Base-by-base conservation (phyloP, 2,113 vertebrate genomes). In the Chlorodrepanis virens region DNA sequence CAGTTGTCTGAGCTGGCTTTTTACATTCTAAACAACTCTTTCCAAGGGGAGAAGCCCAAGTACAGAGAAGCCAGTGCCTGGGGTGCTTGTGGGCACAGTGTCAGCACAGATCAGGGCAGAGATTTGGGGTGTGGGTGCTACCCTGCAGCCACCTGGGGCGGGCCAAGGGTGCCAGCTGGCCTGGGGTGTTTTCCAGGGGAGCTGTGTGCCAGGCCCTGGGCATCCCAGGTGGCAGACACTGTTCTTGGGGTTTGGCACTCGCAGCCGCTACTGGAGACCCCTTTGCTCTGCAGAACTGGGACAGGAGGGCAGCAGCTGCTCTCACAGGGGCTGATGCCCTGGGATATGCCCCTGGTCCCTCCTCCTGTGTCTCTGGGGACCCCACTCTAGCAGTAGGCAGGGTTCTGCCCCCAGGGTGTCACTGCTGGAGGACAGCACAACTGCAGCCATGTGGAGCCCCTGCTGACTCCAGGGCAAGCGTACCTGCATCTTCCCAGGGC, bases 401-500 rank as follows among this genome's bases (percentile, higher is more conserved):
- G 35, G 12, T 59, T 82, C n/a, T 40, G 9, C 14, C 39, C 8
- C 3, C 21, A 4, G 0, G 1, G 19, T 31, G 54, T 57, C 33
- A 8, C 52, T 80, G 1, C 21, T 0, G 4, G 31, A n/a, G 45
- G 40, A 11, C 2, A 17, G 47, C 3, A 7, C 60, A 61, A 2
- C 23, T 39, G 25, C 35, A 77, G 42, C 68, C 13, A 0, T 0
- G 3, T 4, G 52, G 39, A 21, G 39, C n/a, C 40, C 39, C 65
- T 56, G 45, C 67, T 85, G 59, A 22, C 42, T 25, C 19, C 13
- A 11, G 29, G 24, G 37, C 20, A 68, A 42, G 19, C 1, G 11
- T n/a, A 11, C 9, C 39, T 76, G 40, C 3, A 0, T 15, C 29
- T 49, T 42, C 35, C 39, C 44, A 37, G 63, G 76, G 76, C 20